A percentile compares a stretch with the other conserved stretches of the same genome.
These are phyloP conservation scores for Clarias magur DNA, from an alignment of 2,113 vertebrate genomes.

Conservation along the genomic window DNA sequence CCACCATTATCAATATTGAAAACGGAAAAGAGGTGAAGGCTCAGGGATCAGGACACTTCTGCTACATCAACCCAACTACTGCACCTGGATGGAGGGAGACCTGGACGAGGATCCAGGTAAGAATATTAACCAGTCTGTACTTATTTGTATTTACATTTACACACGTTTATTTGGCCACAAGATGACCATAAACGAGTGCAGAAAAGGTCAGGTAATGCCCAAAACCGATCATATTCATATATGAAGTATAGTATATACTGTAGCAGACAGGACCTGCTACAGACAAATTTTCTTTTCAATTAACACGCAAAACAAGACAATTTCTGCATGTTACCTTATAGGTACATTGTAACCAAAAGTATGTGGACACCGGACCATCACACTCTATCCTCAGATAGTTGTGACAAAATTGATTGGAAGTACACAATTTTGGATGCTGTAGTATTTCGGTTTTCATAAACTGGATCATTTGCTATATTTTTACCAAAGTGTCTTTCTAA, in stretches of 20 bases:
- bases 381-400: background rate
- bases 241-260: background rate
- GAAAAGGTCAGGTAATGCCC: background rate
- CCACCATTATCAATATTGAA: conserved; percentile 60
- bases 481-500: background rate
- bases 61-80: conserved; percentile 76
- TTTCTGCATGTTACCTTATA: background rate
- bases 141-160: background rate
- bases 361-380: background rate
- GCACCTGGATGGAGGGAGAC: conserved; percentile 83
- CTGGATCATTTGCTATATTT: background rate
- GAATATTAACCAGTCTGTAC: background rate
- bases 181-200: background rate
- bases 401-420: background rate
- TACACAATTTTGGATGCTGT: background rate
- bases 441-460: background rate
- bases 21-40: conserved; percentile 60
- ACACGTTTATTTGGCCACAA: background rate
- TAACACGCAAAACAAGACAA: background rate
- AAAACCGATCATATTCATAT: background rate
- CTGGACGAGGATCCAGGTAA: conserved; percentile 89
- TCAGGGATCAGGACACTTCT: conserved; percentile 68
- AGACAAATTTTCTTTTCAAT: background rate
- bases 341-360: background rate
- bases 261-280: background rate